Base-by-base conservation (phyloP, 2,113 vertebrate species). In the Dinomys branickii region DNA sequence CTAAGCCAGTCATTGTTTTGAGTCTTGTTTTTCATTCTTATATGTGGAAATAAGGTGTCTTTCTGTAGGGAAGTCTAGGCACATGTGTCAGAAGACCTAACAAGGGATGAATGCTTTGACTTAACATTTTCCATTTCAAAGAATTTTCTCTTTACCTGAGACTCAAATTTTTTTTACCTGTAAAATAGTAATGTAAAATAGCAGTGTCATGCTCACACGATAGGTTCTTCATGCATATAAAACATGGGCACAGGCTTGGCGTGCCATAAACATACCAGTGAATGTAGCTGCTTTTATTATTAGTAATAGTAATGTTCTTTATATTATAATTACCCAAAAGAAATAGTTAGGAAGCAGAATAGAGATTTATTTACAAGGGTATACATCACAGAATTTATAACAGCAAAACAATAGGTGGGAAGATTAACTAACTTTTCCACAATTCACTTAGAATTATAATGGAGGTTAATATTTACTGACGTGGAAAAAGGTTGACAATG, bases 391-490 rank as follows among this genome's bases (percentile, higher is more conserved):
- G 22, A 88, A 69, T 56, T 95, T 50, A 17, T 44, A 59, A 8
- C 47, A 59, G 63, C 73, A 63, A 81, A 86, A 75, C 10, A 5
- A 47, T 61, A 19, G 2, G 10, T 26, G 2, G 69, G 54, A 38
- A 69, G 22, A 11, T 14, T 65, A 69, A n/a, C 28, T 87, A 35
- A 84, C 14, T 80, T 83, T 69, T 78, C 35, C 11, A 33, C 47
- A 52, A 67, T 58, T 86, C 73, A 38, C 16, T 65, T 89, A 90
- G 75, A 88, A 77, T 85, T 44, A 35, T 61, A 65, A 20, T 67
- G 52, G 78, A 67, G 67, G 54, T 80, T 90, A 77, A 30, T 94
- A 94, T 59, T 89, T 67, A 86, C n/a, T 52, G 11, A 84, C 24
- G 10, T 75, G 28, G 75, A 41, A 61, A 69, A 94, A 94, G 58